Evolutionary conservation across 2,797 vertebrate species (phyloP).

Genomic region (Trachurus trachurus): DNA sequence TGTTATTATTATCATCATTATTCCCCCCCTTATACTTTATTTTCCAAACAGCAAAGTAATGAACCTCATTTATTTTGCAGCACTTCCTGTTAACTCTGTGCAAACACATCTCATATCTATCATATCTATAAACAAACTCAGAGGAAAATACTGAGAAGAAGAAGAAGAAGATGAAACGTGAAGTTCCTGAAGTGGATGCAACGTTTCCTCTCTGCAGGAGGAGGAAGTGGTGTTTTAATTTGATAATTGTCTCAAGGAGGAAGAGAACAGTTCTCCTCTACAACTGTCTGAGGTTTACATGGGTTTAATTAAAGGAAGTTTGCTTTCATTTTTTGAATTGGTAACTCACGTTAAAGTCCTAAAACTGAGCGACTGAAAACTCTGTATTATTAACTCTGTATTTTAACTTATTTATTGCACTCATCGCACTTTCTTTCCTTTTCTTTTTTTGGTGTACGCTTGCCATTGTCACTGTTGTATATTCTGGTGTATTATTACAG

Average conservation of each 20-base stretch:
- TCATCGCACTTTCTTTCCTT: too few species aligned
- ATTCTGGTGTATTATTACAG: too few species aligned
- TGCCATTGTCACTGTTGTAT: too few species aligned
- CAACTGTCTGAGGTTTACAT: neutral
- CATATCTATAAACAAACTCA: neutral
- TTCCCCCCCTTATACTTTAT: neutral
- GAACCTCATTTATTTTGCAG: neutral
- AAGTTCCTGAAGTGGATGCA: neutral
- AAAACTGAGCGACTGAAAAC: too few species aligned
- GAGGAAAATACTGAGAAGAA: neutral
- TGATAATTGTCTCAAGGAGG: slow-evolving; percentile 18
- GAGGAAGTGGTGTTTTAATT: slow-evolving; percentile 34
- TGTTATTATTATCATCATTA: neutral
- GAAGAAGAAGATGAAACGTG: neutral
- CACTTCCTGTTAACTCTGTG: neutral
- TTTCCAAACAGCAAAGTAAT: slow-evolving; percentile 13
- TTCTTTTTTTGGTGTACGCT: too few species aligned
- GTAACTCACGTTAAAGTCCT: too few species aligned
- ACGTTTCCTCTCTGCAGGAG: slow-evolving; percentile 5
- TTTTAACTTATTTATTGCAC: too few species aligned
- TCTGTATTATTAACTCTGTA: too few species aligned
- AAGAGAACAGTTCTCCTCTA: slow-evolving; percentile 25
- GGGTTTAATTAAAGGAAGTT: slow-evolving; percentile 22
- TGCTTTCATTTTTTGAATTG: neutral
- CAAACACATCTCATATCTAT: neutral